Conservation (phyloP, 1,140 invertebrate species). For the Zaprionus africanus region DNA sequence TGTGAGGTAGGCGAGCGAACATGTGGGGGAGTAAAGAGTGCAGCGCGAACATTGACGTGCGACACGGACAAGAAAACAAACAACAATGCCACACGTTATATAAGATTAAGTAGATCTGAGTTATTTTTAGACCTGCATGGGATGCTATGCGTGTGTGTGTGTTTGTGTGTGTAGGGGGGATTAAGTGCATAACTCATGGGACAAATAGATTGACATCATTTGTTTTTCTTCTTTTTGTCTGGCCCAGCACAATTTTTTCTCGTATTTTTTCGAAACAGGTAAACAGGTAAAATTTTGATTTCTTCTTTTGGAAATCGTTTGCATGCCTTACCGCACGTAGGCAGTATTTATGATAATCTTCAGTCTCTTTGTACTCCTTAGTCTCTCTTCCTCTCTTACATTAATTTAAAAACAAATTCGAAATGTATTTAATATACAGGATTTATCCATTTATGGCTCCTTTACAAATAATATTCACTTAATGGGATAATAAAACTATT, state of each 20-base stretch:
- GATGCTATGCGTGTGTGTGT: neutral
- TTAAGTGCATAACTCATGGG: constrained; percentile 8
- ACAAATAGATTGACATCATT: constrained; percentile 10
- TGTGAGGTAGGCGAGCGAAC: neutral
- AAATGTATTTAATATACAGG: neutral
- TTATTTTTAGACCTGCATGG: constrained; percentile 22
- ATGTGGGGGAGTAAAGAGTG: neutral
- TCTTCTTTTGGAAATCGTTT: constrained; percentile 12
- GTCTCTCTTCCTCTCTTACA: neutral
- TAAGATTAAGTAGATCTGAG: constrained; percentile 29
- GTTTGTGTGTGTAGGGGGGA: neutral
- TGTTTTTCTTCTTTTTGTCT: neutral
- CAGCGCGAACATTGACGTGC: constrained; percentile 13
- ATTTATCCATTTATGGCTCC: too few species aligned
- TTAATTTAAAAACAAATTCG: neutral
- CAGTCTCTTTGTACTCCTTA: too few species aligned
- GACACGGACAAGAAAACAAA: constrained; percentile 31
- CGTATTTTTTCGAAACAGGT: constrained; percentile 1
- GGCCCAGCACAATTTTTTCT: neutral
- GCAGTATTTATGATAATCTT: constrained; percentile 7
- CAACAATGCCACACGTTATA: constrained; percentile 46
- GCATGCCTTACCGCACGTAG: constrained; percentile 55
- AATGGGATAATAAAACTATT: neutral
- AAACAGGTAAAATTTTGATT: neutral
- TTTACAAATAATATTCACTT: neutral